Evolutionary conservation across 2,888 invertebrate genomes (phyloP).

Genomic region (Elgonia sp.): DNA sequence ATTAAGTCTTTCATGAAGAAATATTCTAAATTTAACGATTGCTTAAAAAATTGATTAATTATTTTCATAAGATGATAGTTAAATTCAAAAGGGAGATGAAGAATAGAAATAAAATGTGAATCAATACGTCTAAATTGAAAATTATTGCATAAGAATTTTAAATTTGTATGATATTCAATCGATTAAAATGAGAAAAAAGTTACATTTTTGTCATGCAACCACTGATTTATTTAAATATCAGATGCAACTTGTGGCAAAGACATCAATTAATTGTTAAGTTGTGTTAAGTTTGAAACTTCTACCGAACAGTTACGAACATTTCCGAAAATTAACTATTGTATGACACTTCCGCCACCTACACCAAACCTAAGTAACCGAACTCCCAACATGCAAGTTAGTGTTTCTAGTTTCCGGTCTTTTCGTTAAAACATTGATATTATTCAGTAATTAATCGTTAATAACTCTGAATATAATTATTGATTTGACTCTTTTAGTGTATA

Average conservation of each 20-base stretch:
- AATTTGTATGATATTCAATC: conserved; percentile 15
- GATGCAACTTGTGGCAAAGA: conserved; percentile 34
- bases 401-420: conserved; percentile 46
- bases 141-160: not conserved
- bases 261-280: conserved; percentile 69
- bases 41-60: too few relatives aligned
- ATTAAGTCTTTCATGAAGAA: too few relatives aligned
- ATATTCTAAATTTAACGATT: too few relatives aligned
- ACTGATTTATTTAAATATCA: conserved; percentile 54
- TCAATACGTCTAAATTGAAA: too few relatives aligned
- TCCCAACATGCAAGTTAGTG: conserved; percentile 44
- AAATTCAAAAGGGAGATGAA: too few relatives aligned
- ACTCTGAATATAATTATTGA: conserved; percentile 16
- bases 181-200: not conserved
- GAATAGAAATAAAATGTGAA: too few relatives aligned
- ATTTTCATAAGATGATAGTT: too few relatives aligned
- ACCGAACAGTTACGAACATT: conserved; percentile 54
- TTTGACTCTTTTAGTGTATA: too few relatives aligned
- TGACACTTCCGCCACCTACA: conserved; percentile 69
- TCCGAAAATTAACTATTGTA: conserved; percentile 71
- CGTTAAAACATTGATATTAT: conserved; percentile 43
- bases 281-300: conserved; percentile 62
- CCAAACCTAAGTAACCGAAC: conserved; percentile 68
- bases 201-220: not conserved
- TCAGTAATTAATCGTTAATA: conserved; percentile 48